Evolutionary conservation across 2,888 invertebrate genomes (phyloP).

Genomic region (Rhopalosiphum nymphaeae): DNA sequence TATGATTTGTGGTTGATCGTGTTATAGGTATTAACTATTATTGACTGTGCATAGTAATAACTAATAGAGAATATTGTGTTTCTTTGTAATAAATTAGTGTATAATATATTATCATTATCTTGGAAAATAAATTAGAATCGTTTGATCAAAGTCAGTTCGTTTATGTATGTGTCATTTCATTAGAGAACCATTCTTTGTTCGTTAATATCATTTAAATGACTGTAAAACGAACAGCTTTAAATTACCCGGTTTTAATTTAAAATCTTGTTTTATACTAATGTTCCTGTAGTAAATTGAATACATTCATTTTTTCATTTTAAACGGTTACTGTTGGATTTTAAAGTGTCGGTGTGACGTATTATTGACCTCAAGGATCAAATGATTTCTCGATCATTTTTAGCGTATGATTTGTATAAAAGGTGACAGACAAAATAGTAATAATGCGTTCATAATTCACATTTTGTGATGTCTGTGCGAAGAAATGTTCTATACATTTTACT

Average conservation of each 20-base stretch:
- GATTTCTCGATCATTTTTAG: conserved; percentile 51
- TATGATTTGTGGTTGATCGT: background rate
- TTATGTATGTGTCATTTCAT: conserved; percentile 50
- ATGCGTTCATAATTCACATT: conserved; percentile 18
- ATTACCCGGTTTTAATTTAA: conserved; percentile 34
- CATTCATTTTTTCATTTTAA: conserved; percentile 49
- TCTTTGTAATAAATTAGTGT: conserved; percentile 40
- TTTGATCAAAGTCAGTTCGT: conserved; percentile 55
- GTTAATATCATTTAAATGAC: conserved; percentile 61
- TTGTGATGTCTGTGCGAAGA: background rate
- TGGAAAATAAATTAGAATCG: conserved; percentile 53
- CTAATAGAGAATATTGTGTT: background rate
- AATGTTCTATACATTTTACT: conserved; percentile 8
- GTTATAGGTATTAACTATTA: background rate
- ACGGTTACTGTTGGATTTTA: conserved; percentile 41
- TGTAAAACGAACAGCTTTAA: conserved; percentile 50
- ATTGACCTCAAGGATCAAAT: conserved; percentile 39
- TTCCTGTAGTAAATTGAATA: conserved; percentile 35
- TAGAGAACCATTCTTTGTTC: conserved; percentile 52
- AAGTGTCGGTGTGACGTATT: background rate
- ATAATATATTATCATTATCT: conserved; percentile 51
- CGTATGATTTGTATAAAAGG: conserved; percentile 37
- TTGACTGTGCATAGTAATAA: background rate
- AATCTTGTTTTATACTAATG: conserved; percentile 44
- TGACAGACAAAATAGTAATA: conserved; percentile 18